Conservation (phyloP, 2,888 invertebrate species). For the Allophyes oxyacanthae region DNA sequence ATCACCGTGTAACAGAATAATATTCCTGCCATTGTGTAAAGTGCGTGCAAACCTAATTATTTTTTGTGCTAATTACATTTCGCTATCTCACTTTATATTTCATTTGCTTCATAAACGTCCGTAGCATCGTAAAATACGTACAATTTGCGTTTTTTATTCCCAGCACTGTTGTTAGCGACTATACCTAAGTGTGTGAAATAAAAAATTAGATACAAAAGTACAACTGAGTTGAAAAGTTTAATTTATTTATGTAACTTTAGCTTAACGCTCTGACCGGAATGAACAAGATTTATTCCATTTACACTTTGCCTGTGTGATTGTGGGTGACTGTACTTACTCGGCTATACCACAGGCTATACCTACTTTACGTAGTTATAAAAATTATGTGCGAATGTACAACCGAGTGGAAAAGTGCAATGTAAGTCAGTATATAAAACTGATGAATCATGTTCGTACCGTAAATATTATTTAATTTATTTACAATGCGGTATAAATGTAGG, state of each 20-base stretch:
- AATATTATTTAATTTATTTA: conserved; percentile 26
- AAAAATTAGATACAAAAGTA: conserved; percentile 46
- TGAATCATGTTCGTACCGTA: conserved; percentile 25
- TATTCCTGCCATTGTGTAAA: conserved; percentile 23
- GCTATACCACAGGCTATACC: too few relatives aligned
- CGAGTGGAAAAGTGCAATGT: conserved; percentile 36
- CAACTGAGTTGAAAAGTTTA: conserved; percentile 26
- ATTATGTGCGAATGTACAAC: conserved; percentile 44
- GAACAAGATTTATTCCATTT: conserved; percentile 20
- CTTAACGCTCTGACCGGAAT: conserved; percentile 7
- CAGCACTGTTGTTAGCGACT: conserved; percentile 38
- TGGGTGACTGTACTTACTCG: conserved; percentile 27
- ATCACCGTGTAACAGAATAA: conserved; percentile 12
- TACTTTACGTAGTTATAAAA: conserved; percentile 26
- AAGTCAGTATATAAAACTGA: conserved; percentile 21
- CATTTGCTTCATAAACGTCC: conserved; percentile 42
- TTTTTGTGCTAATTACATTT: conserved; percentile 47
- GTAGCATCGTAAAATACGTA: conserved; percentile 39
- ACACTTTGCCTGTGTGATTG: conserved; percentile 24
- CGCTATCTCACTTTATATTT: conserved; percentile 52
- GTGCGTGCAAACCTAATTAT: conserved; percentile 48
- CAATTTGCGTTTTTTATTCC: conserved; percentile 39
- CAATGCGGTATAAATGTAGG: too few relatives aligned
- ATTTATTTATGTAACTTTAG: conserved; percentile 36
- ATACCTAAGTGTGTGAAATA: conserved; percentile 30